These are phyloP conservation scores for Ceratosolen solmsi DNA, from an alignment of 1,140 invertebrate species.

Conservation along the genomic window DNA sequence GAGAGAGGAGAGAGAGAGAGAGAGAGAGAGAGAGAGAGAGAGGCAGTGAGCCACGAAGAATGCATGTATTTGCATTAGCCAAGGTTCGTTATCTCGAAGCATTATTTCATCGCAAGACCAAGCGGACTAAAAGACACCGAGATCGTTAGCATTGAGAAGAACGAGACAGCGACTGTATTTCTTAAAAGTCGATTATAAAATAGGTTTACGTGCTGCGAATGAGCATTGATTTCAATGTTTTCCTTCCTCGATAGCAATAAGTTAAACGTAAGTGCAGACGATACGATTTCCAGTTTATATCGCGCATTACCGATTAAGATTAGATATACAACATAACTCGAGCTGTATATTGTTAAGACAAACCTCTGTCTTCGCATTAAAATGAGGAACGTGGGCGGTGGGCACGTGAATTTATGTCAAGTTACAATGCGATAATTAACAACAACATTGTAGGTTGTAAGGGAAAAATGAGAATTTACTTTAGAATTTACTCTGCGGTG, in stretches of 20 bases:
- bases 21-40: background rate
- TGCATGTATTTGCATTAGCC: constrained; percentile 25
- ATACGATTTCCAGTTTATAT: background rate
- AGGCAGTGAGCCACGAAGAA: background rate
- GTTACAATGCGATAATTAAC: too few species aligned
- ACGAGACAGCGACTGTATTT: background rate
- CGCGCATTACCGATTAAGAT: background rate
- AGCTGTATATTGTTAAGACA: too few species aligned
- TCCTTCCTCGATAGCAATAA: background rate
- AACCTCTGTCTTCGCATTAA: too few species aligned
- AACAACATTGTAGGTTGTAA: too few species aligned
- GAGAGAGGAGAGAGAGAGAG: background rate
- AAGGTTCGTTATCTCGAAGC: constrained; percentile 17
- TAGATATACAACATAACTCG: background rate
- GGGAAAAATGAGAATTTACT: too few species aligned
- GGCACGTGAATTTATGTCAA: too few species aligned
- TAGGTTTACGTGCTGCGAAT: background rate
- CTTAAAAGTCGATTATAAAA: background rate
- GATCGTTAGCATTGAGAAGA: background rate
- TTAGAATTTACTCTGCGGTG: too few species aligned
- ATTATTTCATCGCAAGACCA: constrained; percentile 1
- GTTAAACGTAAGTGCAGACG: background rate
- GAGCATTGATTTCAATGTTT: background rate
- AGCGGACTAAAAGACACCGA: background rate
- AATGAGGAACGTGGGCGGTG: too few species aligned